Conservation (phyloP, 2,113 vertebrate species). For the Connochaetes taurinus region DNA sequence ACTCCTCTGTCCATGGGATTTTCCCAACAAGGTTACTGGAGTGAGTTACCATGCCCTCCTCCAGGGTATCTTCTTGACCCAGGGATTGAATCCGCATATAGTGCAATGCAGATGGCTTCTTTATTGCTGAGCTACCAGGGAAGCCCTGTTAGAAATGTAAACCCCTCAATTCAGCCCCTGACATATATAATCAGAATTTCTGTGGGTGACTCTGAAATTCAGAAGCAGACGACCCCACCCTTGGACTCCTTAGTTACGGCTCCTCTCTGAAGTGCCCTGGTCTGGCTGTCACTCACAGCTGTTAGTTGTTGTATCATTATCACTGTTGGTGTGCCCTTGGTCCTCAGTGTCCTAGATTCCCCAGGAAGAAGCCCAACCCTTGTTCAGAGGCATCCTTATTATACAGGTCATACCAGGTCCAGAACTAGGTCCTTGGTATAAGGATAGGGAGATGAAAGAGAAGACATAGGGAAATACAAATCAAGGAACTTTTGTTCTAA, state of each 20-base stretch:
- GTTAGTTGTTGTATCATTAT: too few relatives aligned
- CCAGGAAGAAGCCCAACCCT: background rate
- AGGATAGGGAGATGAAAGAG: fast-evolving
- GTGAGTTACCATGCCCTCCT: background rate
- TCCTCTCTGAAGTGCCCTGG: too few relatives aligned
- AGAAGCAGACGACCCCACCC: background rate
- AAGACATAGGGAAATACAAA: background rate
- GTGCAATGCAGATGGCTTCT: background rate
- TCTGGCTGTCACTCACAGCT: too few relatives aligned
- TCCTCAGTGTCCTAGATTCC: background rate
- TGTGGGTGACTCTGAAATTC: background rate
- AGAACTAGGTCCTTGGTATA: background rate
- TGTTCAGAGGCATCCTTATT: background rate
- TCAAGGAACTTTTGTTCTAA: background rate
- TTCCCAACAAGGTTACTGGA: background rate
- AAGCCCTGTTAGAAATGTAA: background rate
- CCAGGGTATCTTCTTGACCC: background rate
- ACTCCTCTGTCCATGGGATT: background rate
- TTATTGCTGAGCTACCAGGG: background rate
- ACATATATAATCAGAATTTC: background rate
- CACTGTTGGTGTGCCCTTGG: background rate
- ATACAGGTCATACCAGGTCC: background rate
- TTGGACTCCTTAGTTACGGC: too few relatives aligned
- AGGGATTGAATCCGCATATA: background rate
- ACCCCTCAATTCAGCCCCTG: fast-evolving